Percentiles rank a stretch among this genome's conserved stretches.
Evolutionary conservation across 2,113 vertebrate genomes (phyloP).

Genomic region (Protomyctophum bolini): DNA sequence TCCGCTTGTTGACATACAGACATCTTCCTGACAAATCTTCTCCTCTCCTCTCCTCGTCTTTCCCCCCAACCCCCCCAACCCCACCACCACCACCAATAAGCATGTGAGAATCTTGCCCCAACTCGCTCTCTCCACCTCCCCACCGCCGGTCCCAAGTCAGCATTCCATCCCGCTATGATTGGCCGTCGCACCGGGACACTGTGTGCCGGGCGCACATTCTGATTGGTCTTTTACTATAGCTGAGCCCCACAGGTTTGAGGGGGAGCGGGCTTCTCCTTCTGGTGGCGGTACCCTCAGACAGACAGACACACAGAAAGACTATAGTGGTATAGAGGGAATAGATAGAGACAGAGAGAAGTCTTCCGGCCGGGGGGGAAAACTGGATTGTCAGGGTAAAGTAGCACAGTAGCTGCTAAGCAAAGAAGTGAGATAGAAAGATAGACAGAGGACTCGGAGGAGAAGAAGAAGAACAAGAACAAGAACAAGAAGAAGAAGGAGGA

Average conservation of each 20-base stretch:
- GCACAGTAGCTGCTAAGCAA: constrained; percentile 28
- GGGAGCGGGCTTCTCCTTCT: constrained; percentile 40
- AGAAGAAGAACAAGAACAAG: too few relatives aligned
- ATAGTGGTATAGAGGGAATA: not conserved
- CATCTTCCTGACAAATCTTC: constrained; percentile 35
- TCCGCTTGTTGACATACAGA: constrained; percentile 57
- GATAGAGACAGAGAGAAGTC: not conserved
- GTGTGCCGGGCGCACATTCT: constrained; percentile 28
- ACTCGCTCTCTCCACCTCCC: constrained; percentile 51
- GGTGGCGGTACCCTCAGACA: too few relatives aligned
- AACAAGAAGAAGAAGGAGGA: too few relatives aligned
- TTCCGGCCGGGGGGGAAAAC: not conserved
- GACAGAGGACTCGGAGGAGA: too few relatives aligned
- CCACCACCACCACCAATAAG: not conserved
- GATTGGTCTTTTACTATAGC: constrained; percentile 57
- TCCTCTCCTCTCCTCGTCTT: constrained; percentile 31
- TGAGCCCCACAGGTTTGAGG: constrained; percentile 57
- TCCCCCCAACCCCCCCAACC: constrained; percentile 5
- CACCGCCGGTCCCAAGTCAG: constrained; percentile 16
- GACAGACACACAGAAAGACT: too few relatives aligned
- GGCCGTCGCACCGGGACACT: constrained; percentile 25
- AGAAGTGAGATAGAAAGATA: not conserved
- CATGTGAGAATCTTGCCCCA: constrained; percentile 35
- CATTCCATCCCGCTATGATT: constrained; percentile 45
- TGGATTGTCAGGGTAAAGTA: not conserved